Evolutionary conservation across 2,888 invertebrate species (phyloP), one percentile per base, ranked within the genome.

Genomic region (Rotaria magnacalcarata): DNA sequence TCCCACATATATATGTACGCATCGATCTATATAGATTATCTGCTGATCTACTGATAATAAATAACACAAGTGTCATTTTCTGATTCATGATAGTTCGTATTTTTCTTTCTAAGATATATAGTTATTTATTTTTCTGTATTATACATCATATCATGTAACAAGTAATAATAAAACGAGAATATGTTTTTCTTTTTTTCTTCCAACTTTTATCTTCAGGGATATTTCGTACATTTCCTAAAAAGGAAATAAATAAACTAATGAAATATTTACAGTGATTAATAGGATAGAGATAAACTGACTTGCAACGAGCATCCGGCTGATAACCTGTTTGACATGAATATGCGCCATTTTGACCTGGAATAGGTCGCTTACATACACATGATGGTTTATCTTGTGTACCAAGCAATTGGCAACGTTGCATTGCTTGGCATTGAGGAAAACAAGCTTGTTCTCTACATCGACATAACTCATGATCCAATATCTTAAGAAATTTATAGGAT

Each of bases 301-400:
- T 80, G 80, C 80, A 80, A 47, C 47, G 47, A 47, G 80, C 80
- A 80, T 80, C 80, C 14, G 80, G 80, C 24, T 80, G 80, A 47
- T 43, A 47, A 80, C 80, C 80, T 14, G n/a, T n/a, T 41, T 21
- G 14, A 47, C 80, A 80, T 47, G 47, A 80, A n/a, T 80, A 47
- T 24, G 80, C 43, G 11, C 47, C 47, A 80, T 80, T 80, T 80
- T 80, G 80, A 47, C 80, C 80, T 47, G 80, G 80, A 24, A 80
- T 80, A 8, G 80, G 80, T 80, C 80, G 43, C 47, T 80, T 80
- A n/a, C 80, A 80, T 47, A 80, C 80, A 47, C 80, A 80, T 11
- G 43, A 47, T 43, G 80, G 80, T 80, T 80, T 43, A 5, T 67
- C 67, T 80, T 80, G 80, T 21, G 47, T 24, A 80, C n/a, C 24